Base-by-base conservation (phyloP, 2,797 vertebrate species). In the Coracias cyanogaster region DNA sequence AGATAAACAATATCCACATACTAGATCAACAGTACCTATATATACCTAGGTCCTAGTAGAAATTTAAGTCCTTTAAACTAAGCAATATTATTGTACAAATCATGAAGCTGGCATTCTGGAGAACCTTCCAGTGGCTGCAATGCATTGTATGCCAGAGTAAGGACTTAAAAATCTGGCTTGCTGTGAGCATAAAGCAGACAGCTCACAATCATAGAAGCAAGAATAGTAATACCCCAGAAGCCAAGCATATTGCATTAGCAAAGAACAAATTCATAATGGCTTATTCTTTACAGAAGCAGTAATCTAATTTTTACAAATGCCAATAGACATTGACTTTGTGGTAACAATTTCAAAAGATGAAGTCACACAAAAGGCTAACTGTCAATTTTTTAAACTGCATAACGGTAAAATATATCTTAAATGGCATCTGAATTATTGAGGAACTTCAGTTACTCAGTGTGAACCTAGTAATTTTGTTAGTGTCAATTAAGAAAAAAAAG, bases 311-410 rank as follows among this genome's bases (percentile, higher is more conserved):
- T 46, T 93, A 93, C 54, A 91, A 90, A 94, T 92, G 60, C 29
- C 96, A 86, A 94, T 82, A 91, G 35, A 69, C 77, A n/a, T 85
- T 9, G 45, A 87, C 76, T 92, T 96, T 97, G 86, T 97, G 52
- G 39, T 96, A 90, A 76, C 65, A 91, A 39, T 93, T 91, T 93
- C 87, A 96, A 92, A 94, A 33, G 72, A 57, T 85, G 69, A 88
- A 92, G 61, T 87, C 41, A 96, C 11, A 58, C 35, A 82, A 95
- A 97, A 91, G 49, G 71, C 92, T 96, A 95, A 94, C 90, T 96
- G 37, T 92, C 94, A 90, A 89, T 94, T 93, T 96, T 80, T 97
- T 95, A 94, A 82, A 92, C 49, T 93, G 35, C 26, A 55, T 78
- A 95, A 91, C 60, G 39, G 86, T 88, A 97, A 96, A 94, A 97